Base-by-base conservation (phyloP, 1,140 invertebrate genomes). In the Cotesia typhae region DNA sequence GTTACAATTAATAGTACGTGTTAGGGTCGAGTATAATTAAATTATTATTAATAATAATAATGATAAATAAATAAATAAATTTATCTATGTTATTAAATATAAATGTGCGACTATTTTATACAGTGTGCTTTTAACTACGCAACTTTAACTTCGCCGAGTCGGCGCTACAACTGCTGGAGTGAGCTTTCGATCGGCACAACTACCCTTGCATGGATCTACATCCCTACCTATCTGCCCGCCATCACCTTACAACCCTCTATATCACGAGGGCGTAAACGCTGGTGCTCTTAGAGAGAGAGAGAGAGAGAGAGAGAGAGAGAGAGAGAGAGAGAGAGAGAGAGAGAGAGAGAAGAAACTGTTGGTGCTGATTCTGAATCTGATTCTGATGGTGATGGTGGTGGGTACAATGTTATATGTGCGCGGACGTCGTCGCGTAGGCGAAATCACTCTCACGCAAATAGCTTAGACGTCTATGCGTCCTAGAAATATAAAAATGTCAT, bases 41-140 rank as follows among this genome's bases (percentile, higher is more conserved):
- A 59, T 64, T 37, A 55, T 37, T 36, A 57, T 51, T 10, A 4
- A 61, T 51, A 20, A 12, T 17, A 14, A 41, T 70, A 12, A 51
- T 71, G 55, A 61, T 52, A 61, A 10, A 70, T 60, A 59, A 63
- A 64, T 47, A 47, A n/a, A 14, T 74, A 51, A 17, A 14, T 67
- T 47, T 68, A 20, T 55, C 70, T 72, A 63, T 4, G 52, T 75
- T 57, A 76, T 70, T 65, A 67, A 82, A 77, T 81, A 82, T 77
- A 84, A 83, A 84, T 78, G 84, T 85, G 84, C 83, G 80, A 80
- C 83, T 86, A 84, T 81, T 83, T 84, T 84, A 80, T 85, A 85
- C 83, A 85, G 83, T 84, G 82, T 84, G 82, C 82, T 80, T 84
- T 84, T 83, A 83, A 85, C 84, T 85, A 86, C 84, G 78, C 82